Evolutionary conservation across 2,888 invertebrate species (phyloP).

Genomic region (Dryomyza anilis): DNA sequence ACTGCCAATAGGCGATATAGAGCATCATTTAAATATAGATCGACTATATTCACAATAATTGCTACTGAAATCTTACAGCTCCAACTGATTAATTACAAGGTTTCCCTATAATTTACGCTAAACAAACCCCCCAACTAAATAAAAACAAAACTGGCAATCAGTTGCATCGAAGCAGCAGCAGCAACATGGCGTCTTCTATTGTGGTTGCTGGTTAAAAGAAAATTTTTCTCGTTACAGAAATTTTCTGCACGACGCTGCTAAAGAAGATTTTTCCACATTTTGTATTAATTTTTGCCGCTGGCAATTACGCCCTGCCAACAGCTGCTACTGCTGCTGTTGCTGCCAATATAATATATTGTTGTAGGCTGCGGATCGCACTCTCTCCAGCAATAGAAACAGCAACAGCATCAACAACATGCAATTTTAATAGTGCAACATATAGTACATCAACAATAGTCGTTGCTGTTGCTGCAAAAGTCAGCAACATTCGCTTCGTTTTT

Average conservation of each 20-base stretch:
- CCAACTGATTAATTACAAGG: conserved; percentile 15
- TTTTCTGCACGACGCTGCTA: neutral
- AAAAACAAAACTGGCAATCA: neutral
- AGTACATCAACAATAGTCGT: neutral
- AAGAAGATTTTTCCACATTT: conserved; percentile 25
- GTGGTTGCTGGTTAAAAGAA: neutral
- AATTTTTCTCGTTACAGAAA: neutral
- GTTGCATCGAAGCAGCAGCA: neutral
- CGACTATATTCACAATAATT: neutral
- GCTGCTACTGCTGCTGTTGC: neutral
- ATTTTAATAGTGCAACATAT: neutral
- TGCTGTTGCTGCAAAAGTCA: neutral
- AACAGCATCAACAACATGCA: conserved; percentile 11
- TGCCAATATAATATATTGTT: neutral
- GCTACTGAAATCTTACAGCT: conserved; percentile 7
- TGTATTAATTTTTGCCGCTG: conserved; percentile 21
- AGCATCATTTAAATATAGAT: no score
- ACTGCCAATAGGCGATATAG: no score
- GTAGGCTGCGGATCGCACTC: neutral
- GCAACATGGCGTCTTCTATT: neutral
- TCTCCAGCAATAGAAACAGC: neutral
- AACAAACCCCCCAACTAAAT: neutral
- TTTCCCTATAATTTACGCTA: conserved; percentile 7
- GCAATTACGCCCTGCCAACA: neutral
- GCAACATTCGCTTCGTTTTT: conserved; percentile 27